Evolutionary conservation across 2,797 vertebrate species (phyloP).

Genomic region (Tolypeutes matacus): DNA sequence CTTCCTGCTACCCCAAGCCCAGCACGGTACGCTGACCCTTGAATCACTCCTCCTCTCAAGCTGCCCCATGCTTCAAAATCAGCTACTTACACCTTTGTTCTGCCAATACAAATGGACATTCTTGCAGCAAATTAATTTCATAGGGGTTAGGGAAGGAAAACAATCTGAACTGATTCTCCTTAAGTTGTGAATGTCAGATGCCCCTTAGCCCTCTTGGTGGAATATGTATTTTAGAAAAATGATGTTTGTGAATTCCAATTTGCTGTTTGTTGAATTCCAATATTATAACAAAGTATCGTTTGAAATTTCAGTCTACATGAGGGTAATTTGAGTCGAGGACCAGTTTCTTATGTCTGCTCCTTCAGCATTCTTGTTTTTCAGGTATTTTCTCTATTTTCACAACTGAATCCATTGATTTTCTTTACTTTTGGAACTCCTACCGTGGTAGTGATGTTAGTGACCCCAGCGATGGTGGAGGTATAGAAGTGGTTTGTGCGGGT

Average conservation of each 20-base stretch:
- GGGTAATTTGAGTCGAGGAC: not conserved
- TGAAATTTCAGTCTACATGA: not conserved
- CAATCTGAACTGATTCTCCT: not conserved
- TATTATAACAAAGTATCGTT: not conserved
- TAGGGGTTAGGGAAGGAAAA: not conserved
- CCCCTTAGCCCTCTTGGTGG: not conserved
- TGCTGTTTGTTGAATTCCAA: not conserved
- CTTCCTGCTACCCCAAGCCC: not conserved
- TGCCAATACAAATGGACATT: not conserved
- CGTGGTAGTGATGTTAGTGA: not conserved
- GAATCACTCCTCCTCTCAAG: not conserved
- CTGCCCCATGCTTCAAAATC: not conserved
- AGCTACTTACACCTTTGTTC: not conserved
- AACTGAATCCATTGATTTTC: not conserved
- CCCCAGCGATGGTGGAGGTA: not conserved
- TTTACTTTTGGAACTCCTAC: not conserved
- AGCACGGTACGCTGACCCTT: not conserved
- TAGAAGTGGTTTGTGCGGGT: not conserved
- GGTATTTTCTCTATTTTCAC: not conserved
- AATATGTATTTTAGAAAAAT: conserved; percentile 29
- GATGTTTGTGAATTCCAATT: not conserved
- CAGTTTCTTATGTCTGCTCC: not conserved
- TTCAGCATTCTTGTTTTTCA: not conserved
- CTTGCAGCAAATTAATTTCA: not conserved
- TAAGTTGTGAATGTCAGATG: not conserved